Evolutionary conservation across 1,140 invertebrate species (phyloP).

Genomic region (Heliconius himera): DNA sequence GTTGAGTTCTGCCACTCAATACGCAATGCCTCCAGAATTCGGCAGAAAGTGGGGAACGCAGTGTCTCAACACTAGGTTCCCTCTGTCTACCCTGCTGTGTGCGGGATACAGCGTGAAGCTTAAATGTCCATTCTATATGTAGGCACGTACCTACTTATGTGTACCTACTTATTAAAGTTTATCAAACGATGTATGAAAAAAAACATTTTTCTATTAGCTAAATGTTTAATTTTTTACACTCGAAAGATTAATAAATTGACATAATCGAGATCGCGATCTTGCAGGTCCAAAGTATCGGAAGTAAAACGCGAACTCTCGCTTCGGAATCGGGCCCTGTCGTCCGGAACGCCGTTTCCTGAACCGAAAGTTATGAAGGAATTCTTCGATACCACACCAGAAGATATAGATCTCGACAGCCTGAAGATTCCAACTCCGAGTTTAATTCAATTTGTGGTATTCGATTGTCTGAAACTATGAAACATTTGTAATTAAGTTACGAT

Average conservation of each 20-base stretch:
- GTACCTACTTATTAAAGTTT: too few species aligned
- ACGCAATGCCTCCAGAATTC: too few species aligned
- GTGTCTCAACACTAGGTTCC: too few species aligned
- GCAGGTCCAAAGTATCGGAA: slow-evolving; percentile 82
- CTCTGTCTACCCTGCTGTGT: too few species aligned
- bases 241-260: background rate
- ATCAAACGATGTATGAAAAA: too few species aligned
- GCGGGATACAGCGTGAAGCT: too few species aligned
- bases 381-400: slow-evolving; percentile 77
- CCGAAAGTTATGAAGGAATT: slow-evolving; percentile 90
- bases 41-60: too few species aligned
- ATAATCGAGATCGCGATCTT: background rate
- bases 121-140: too few species aligned
- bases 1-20: too few species aligned
- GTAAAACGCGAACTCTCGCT: slow-evolving; percentile 87
- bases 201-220: too few species aligned
- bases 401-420: slow-evolving; percentile 82
- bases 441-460: slow-evolving; percentile 86
- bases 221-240: background rate
- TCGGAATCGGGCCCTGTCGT: slow-evolving; percentile 86
- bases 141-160: too few species aligned
- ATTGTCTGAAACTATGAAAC: slow-evolving; percentile 36
- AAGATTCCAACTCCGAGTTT: slow-evolving; percentile 84
- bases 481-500: slow-evolving; percentile 31
- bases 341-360: slow-evolving; percentile 85